These are phyloP conservation scores for Stenurella melanura DNA, from an alignment of 2,888 invertebrate species.

Conservation along the genomic window DNA sequence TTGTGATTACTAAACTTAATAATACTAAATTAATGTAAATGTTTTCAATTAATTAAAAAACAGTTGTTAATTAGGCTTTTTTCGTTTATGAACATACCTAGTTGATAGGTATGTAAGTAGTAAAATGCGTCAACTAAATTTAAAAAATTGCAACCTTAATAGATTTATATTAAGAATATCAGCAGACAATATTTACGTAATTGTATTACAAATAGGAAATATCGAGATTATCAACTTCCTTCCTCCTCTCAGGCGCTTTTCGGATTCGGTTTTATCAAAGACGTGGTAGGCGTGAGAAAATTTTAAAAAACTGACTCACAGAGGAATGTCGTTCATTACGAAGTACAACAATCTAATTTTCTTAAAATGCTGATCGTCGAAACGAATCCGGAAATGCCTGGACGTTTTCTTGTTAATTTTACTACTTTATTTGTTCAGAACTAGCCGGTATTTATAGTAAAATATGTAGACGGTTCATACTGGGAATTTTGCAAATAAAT, in stretches of 20 bases:
- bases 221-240: background rate
- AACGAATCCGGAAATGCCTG: slow-evolving; percentile 36
- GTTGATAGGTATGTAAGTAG: too few species aligned
- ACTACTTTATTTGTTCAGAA: slow-evolving; percentile 25
- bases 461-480: slow-evolving; percentile 37
- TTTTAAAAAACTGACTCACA: slow-evolving; percentile 3
- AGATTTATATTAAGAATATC: too few species aligned
- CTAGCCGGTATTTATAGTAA: slow-evolving; percentile 27
- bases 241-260: background rate
- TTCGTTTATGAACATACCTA: too few species aligned
- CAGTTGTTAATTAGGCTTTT: too few species aligned
- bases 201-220: too few species aligned
- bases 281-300: slow-evolving; percentile 1
- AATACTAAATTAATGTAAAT: too few species aligned
- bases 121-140: too few species aligned
- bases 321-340: slow-evolving; percentile 31
- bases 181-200: too few species aligned
- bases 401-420: slow-evolving; percentile 17
- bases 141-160: too few species aligned
- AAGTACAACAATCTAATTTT: slow-evolving; percentile 13
- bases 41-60: too few species aligned
- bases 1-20: too few species aligned
- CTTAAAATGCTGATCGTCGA: slow-evolving; percentile 37
- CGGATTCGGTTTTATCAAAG: background rate
- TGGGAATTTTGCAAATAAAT: slow-evolving; percentile 28